Percentiles rank a stretch among this genome's conserved stretches.
These are phyloP conservation scores for Homarus gammarus DNA, from an alignment of 2,888 invertebrate genomes.

Conservation along the genomic window DNA sequence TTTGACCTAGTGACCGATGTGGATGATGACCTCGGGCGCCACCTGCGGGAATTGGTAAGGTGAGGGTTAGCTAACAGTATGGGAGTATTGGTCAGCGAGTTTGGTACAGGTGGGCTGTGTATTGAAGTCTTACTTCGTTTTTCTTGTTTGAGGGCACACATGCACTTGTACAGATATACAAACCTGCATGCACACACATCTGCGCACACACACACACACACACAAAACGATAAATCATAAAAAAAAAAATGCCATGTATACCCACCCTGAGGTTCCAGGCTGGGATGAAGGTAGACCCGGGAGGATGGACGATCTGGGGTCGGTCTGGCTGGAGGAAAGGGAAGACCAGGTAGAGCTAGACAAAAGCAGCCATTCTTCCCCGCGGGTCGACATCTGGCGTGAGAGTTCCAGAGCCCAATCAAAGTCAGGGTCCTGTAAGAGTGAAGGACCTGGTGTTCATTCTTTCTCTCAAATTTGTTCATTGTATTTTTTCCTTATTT, in stretches of 20 bases:
- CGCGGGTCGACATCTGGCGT: background rate
- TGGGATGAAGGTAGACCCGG: background rate
- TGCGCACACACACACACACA: too few relatives aligned
- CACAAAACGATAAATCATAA: too few relatives aligned
- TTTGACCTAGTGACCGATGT: background rate
- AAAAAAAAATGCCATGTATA: too few relatives aligned
- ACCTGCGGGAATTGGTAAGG: background rate
- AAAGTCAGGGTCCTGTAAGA: constrained; percentile 37
- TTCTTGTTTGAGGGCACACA: too few relatives aligned
- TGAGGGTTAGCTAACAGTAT: background rate
- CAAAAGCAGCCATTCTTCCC: background rate
- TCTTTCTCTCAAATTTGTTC: too few relatives aligned
- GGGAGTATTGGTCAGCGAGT: background rate
- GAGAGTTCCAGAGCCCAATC: constrained; percentile 46
- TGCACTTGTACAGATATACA: too few relatives aligned
- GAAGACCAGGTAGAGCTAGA: constrained; percentile 14
- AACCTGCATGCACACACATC: too few relatives aligned
- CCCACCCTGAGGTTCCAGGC: constrained; percentile 15
- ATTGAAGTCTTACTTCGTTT: too few relatives aligned
- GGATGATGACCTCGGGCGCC: background rate
- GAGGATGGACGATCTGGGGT: too few relatives aligned
- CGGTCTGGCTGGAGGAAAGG: background rate
- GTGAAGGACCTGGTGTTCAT: background rate
- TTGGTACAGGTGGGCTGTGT: too few relatives aligned
- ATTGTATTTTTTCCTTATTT: too few relatives aligned